Evolutionary conservation across 2,797 vertebrate genomes (phyloP).

Genomic region (Kryptolebias ocellatus): DNA sequence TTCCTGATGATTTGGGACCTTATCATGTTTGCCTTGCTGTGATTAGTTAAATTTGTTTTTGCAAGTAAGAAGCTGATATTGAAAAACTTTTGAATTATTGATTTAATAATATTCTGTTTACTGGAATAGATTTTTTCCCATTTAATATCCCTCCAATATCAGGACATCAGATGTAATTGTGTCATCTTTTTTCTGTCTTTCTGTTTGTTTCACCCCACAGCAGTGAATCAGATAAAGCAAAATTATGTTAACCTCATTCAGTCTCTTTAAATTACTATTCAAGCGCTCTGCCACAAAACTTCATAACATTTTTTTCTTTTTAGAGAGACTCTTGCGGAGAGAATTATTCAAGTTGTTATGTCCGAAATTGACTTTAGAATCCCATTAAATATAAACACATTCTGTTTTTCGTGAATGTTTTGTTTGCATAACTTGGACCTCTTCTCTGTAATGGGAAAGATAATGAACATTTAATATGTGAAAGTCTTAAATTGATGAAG

Average conservation of each 20-base stretch:
- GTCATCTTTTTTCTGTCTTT: neutral
- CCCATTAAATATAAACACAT: constrained; percentile 38
- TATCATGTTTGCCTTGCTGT: constrained; percentile 1
- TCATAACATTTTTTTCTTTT: constrained; percentile 3
- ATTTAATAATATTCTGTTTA: neutral
- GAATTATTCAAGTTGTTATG: constrained; percentile 21
- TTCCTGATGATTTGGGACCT: neutral
- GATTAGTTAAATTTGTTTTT: neutral
- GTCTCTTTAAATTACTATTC: constrained; percentile 26
- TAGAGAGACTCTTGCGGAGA: constrained; percentile 15
- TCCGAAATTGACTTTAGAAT: constrained; percentile 15
- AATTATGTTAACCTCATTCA: constrained; percentile 34
- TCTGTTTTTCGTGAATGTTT: constrained; percentile 9
- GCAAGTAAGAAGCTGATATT: neutral
- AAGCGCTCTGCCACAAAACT: constrained; percentile 4
- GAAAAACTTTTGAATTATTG: neutral
- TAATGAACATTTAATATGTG: neutral
- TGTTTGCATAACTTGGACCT: constrained; percentile 9
- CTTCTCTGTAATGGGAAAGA: neutral
- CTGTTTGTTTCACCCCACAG: neutral
- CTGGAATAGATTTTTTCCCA: neutral
- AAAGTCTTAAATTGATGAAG: neutral
- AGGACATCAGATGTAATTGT: constrained; percentile 9
- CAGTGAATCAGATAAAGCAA: constrained; percentile 36
- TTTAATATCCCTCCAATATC: constrained; percentile 11